Conservation (phyloP, 2,888 invertebrate species). For the Brassicogethes aeneus region DNA sequence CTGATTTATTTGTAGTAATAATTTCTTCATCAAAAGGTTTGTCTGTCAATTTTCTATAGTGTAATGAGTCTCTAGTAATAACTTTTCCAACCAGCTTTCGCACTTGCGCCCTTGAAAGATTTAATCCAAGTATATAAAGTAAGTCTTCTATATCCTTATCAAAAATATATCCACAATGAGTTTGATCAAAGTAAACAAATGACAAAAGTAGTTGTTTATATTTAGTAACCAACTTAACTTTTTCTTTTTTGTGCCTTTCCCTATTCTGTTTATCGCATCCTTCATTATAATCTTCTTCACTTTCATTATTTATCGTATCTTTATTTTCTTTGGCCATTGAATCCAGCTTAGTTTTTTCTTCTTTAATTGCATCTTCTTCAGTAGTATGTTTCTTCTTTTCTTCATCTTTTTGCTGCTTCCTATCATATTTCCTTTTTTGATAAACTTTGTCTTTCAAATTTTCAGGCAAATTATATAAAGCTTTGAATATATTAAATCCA, state of each 20-base stretch:
- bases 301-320: constrained; percentile 35
- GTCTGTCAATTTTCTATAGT: constrained; percentile 55
- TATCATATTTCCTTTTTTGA: constrained; percentile 42
- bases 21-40: constrained; percentile 48
- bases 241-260: constrained; percentile 39
- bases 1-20: constrained; percentile 42
- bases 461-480: constrained; percentile 51
- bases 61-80: constrained; percentile 66
- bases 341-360: constrained; percentile 26
- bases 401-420: constrained; percentile 44
- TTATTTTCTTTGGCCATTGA: constrained; percentile 36
- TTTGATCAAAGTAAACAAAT: constrained; percentile 88
- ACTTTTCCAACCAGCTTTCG: constrained; percentile 74
- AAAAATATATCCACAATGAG: constrained; percentile 80
- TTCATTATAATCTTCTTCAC: constrained; percentile 37
- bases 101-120: constrained; percentile 83
- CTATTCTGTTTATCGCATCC: constrained; percentile 34
- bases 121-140: constrained; percentile 76
- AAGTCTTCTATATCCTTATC: constrained; percentile 89
- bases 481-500: constrained; percentile 85
- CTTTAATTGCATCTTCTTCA: constrained; percentile 31
- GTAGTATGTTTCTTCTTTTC: constrained; percentile 28
- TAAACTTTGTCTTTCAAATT: constrained; percentile 43
- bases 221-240: constrained; percentile 57
- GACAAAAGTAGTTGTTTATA: constrained; percentile 78